Evolutionary conservation across 2,113 vertebrate genomes (phyloP), one percentile per base, ranked within the genome.

Genomic region (Cairina moschata): DNA sequence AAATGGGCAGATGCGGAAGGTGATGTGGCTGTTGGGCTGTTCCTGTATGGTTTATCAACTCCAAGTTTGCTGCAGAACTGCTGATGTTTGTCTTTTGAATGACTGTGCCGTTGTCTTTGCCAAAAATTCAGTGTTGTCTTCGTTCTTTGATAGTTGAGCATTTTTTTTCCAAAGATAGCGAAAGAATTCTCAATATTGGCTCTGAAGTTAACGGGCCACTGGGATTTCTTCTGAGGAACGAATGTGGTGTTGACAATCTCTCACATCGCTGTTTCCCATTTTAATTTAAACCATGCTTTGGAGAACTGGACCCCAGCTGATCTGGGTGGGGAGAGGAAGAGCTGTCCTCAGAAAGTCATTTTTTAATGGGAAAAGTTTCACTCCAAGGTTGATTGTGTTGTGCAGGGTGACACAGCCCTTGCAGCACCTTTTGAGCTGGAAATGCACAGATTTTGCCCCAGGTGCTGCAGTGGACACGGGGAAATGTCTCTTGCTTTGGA

Each of bases 81-180:
- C 22, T 78, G 12, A 3, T 15, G 48, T 38, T 28, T 21, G 16
- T 22, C 74, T 59, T 31, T 40, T 25, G 66, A 65, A n/a, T 29
- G n/a, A 14, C 29, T 28, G 25, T 5, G 46, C 5, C 18, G 17
- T 63, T 17, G 54, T 21, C 40, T 50, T 58, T 40, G 60, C 52
- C 66, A 76, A 80, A 32, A 87, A 56, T 59, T 32, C 13, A 1
- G 1, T 2, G 6, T 62, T 44, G 31, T 56, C 42, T 75, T 48
- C 3, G 0, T 46, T 65, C 76, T 46, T 40, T 28, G 21, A 15
- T 22, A 44, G 16, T 9, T 29, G 48, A 48, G 52, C 1, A 0
- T 26, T 73, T 46, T n/a, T 50, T 32, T 31, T 17, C 25, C 29
- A 40, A 28, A 65, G 5, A 6, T 0, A 8, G 14, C 7, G 11